A percentile compares a stretch with the other conserved stretches of the same genome.
Evolutionary conservation across 1,140 invertebrate genomes (phyloP).

Genomic region (Helicoverpa armigera): DNA sequence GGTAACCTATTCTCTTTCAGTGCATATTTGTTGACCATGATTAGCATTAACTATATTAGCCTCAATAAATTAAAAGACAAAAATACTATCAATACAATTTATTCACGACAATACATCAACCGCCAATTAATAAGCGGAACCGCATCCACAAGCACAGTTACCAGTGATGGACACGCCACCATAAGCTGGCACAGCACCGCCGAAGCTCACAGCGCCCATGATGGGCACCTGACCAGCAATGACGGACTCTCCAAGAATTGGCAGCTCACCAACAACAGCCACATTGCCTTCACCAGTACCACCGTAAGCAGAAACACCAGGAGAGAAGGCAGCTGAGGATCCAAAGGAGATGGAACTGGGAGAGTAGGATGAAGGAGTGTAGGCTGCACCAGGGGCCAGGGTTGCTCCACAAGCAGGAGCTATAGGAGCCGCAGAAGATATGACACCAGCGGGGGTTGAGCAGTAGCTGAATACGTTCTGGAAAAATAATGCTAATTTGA

Average conservation of each 20-base stretch:
- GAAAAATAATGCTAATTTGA: neutral
- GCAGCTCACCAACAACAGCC: slow-evolving; percentile 22
- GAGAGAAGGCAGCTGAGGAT: neutral
- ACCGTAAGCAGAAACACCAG: neutral
- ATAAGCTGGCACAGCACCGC: slow-evolving; percentile 3
- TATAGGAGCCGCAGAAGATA: neutral
- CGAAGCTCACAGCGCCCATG: slow-evolving; percentile 29
- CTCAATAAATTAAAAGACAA: too few species aligned
- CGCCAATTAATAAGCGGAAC: neutral
- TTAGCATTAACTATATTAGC: too few species aligned
- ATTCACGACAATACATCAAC: too few species aligned
- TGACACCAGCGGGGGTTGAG: neutral
- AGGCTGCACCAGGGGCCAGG: neutral
- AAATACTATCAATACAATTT: too few species aligned
- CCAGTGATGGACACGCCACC: neutral
- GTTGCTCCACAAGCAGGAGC: neutral
- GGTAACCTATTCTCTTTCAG: too few species aligned
- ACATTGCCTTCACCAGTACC: slow-evolving; percentile 28
- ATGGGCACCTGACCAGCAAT: slow-evolving; percentile 21
- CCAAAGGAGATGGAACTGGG: too few species aligned
- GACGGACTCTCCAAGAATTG: neutral
- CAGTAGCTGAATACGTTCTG: neutral
- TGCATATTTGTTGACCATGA: too few species aligned
- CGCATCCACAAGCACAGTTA: slow-evolving; percentile 5
- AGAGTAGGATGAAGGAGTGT: neutral